Evolutionary conservation across 2,888 invertebrate species (phyloP), one percentile per base, ranked within the genome.

Genomic region (Mythimna loreyi): DNA sequence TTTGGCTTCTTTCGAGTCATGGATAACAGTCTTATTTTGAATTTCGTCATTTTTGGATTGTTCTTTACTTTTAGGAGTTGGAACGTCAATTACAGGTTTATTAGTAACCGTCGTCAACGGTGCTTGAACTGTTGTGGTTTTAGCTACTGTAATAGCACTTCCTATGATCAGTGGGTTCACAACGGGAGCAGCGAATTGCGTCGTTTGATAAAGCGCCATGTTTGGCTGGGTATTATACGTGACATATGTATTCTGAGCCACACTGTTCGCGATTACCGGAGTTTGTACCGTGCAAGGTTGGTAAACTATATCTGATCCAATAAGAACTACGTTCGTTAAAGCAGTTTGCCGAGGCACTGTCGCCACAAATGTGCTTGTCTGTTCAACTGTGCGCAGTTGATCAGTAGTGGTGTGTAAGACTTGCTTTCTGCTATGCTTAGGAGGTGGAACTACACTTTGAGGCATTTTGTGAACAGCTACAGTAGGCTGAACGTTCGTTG

Each of bases 301-400:
- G 62, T 91, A 93, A 25, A 90, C 85, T 33, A 92, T 74, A 25
- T 92, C 88, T 11, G 91, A 84, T 23, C 90, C 87, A 64, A 93
- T 80, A 9, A 93, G 67, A 19, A 93, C 86, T 9, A 94, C 84
- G 78, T 92, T 93, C 40, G 88, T 88, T 55, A 89, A 60, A 1
- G 83, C 67, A 6, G 88, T 81, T 72, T 80, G 85, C 64, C 84
- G 87, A 7, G 90, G 85, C 23, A 89, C 69, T 8, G 88, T 43
- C 28, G 86, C 75, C 3, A 88, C 72, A 47, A 85, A 85, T 16
- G 88, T 67, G 62, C 85, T 91, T 11, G 84, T 74, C 49, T 87
- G 78, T 57, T 84, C 77, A 23, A 76, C 66, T 56, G 65, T 72
- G 67, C 36, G 49, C 3, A 49, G 11, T 63, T 56, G 40, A 40